Evolutionary conservation across 2,888 invertebrate species (phyloP), one percentile per base, ranked within the genome.

Genomic region (Acanthosepion pharaonis): DNA sequence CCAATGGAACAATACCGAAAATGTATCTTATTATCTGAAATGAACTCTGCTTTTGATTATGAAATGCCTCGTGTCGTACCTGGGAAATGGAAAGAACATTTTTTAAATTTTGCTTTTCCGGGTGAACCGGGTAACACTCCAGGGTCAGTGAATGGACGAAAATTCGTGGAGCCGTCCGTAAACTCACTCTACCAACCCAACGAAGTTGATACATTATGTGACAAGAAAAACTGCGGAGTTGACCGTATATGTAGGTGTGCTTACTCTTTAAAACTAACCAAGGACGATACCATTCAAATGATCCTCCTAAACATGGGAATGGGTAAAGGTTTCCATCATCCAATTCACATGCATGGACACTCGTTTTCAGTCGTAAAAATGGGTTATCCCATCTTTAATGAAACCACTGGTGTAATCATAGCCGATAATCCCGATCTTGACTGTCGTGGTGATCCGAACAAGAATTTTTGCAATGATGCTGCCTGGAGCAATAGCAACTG

Each of bases 331-430:
- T 96, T 95, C 95, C 95, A 96, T n/a, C 97, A 97, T 94, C 96
- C 96, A 0, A 95, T 97, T 28, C 97, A 97, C 94, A 95, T 97
- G 95, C 97, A 97, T 93, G 97, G 97, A 0, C 97, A 97, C 94
- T 96, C 96, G 11, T 97, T 97, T 95, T 96, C 96, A 55, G 97
- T 97, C 3, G 64, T 97, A 20, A 96, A 96, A 95, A 96, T 96
- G 95, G 97, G 97, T 25, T 96, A 95, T 91, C 95, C 95, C 3
- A 49, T 42, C 4, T 95, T 95, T 64, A 95, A 96, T 78, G 59
- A 93, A 15, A 95, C 94, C 6, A 95, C 95, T 15, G 96, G 95
- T 5, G 92, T 93, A 78, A 94, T 96, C 20, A 95, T 95, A 9
- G 95, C 59, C 4, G 96, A 96, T 23, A 96, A 96, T 94, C 9